These are phyloP conservation scores for Corythornis leucogaster DNA, from an alignment of 2,797 vertebrate genomes.

Conservation along the genomic window DNA sequence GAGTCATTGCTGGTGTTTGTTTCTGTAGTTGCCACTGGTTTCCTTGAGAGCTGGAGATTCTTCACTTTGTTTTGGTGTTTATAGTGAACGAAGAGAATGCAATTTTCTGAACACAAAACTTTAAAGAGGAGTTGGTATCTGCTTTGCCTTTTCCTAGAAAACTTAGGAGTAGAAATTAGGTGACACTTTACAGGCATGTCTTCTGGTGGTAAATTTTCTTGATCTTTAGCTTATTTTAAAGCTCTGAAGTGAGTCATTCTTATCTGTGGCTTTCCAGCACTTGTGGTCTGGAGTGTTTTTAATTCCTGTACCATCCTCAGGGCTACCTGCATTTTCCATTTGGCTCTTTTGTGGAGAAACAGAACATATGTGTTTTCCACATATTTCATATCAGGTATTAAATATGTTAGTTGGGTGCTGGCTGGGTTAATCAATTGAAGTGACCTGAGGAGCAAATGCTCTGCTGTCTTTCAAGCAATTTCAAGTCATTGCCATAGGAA, in stretches of 20 bases:
- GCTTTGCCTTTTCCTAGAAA: not conserved
- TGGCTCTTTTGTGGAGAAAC: not conserved
- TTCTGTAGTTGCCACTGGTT: slow-evolving; percentile 55
- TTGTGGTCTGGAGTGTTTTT: slow-evolving; percentile 35
- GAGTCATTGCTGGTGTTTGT: slow-evolving; percentile 60
- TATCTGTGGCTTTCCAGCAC: slow-evolving; percentile 26
- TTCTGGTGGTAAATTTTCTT: slow-evolving; percentile 25
- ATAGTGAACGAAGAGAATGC: not conserved
- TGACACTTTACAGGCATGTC: not conserved
- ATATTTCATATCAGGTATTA: not conserved
- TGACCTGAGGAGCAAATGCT: not conserved
- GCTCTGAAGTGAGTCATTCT: slow-evolving; percentile 31
- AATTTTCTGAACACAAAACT: not conserved
- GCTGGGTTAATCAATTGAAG: not conserved
- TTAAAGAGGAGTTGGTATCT: not conserved
- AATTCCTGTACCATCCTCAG: not conserved
- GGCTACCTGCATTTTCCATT: slow-evolving; percentile 39
- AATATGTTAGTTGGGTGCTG: not conserved
- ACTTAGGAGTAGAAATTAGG: not conserved
- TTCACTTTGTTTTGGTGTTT: slow-evolving; percentile 19
- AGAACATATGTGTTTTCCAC: not conserved
- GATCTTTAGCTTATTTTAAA: slow-evolving; percentile 13
- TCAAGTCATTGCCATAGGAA: not conserved
- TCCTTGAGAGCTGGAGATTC: not conserved
- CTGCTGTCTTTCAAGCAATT: not conserved